phyloP scores from a whole-genome alignment of 2,888 invertebrate genomes.

The Willowsia nigromaculata region DNA sequence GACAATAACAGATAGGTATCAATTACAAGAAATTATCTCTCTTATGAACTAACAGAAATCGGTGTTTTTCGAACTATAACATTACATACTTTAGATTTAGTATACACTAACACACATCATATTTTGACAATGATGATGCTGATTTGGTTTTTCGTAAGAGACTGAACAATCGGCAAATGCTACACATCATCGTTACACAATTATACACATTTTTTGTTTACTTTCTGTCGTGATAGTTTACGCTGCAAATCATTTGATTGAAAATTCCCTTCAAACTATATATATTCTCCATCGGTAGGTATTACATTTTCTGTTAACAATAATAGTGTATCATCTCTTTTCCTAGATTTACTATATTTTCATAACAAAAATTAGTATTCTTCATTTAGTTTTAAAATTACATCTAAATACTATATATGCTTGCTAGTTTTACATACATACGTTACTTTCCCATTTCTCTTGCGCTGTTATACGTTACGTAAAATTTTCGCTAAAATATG shows the following conservation, averaged over 20 bases:
- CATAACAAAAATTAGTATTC: background rate
- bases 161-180: background rate
- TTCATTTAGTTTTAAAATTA: background rate
- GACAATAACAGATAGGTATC: background rate
- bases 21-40: conserved; percentile 18
- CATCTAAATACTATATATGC: background rate
- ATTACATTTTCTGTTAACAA: background rate
- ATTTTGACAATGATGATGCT: background rate
- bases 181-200: background rate
- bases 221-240: background rate
- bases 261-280: background rate
- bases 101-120: conserved; percentile 3
- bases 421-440: background rate
- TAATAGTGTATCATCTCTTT: background rate
- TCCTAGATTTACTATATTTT: background rate
- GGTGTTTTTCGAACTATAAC: background rate
- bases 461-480: background rate
- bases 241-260: background rate
- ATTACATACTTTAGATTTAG: background rate
- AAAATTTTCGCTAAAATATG: background rate
- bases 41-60: background rate
- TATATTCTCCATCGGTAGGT: background rate
- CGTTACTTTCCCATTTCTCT: background rate
- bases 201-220: background rate
- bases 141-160: conserved; percentile 29